Evolutionary conservation across 2,888 invertebrate species (phyloP).

Genomic region (Myopa testacea): DNA sequence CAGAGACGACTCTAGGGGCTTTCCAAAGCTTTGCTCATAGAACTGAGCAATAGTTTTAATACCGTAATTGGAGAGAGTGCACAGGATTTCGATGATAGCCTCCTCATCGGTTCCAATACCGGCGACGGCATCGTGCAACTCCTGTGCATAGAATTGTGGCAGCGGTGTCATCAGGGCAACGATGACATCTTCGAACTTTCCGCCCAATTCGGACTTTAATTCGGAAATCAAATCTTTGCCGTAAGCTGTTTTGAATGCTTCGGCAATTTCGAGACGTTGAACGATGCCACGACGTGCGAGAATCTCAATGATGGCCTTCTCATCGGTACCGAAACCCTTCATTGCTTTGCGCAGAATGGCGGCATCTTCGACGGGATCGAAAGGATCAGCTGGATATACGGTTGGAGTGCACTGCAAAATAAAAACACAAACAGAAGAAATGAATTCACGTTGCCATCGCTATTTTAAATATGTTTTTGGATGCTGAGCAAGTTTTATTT

Average conservation of each 20-base stretch:
- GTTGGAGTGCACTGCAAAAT: conserved; percentile 82
- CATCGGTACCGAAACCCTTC: conserved; percentile 94
- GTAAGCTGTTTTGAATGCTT: conserved; percentile 90
- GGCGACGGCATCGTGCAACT: conserved; percentile 86
- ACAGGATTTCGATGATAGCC: conserved; percentile 91
- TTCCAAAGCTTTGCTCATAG: conserved; percentile 87
- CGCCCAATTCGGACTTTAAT: conserved; percentile 88
- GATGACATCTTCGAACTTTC: conserved; percentile 90
- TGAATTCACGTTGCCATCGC: too few species aligned
- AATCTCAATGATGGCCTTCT: conserved; percentile 90
- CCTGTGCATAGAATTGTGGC: conserved; percentile 91
- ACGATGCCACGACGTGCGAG: conserved; percentile 89
- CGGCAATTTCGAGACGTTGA: conserved; percentile 90
- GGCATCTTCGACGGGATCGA: conserved; percentile 87
- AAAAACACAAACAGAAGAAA: conserved; percentile 17
- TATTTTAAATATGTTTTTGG: too few species aligned
- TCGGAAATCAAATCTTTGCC: conserved; percentile 89
- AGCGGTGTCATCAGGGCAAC: conserved; percentile 91
- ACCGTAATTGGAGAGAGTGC: conserved; percentile 90
- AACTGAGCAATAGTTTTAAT: conserved; percentile 86
- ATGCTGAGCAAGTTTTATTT: too few species aligned
- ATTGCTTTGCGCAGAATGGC: conserved; percentile 87
- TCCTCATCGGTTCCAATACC: conserved; percentile 91
- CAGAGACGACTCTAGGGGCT: conserved; percentile 84
- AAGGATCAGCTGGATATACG: conserved; percentile 87